Evolutionary conservation across 2,113 vertebrate genomes (phyloP), one percentile per base, ranked within the genome.

Genomic region (Okapia johnstoni): DNA sequence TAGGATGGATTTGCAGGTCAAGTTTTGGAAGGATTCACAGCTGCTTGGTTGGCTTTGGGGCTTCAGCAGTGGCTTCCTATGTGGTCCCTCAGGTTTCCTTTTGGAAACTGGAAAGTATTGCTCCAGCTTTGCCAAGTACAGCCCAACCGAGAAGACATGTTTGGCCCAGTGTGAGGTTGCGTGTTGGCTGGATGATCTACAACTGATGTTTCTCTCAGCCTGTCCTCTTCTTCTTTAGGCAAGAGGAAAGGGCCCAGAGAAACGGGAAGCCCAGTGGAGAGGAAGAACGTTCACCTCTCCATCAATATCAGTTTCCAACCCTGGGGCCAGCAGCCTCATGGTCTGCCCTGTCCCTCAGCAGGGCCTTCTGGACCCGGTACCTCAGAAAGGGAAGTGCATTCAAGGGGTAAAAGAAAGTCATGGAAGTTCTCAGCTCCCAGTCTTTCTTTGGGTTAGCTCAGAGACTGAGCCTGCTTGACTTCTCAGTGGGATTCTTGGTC

Each of bases 231-330:
- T 70, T 86, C 54, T 48, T 46, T 23, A 30, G 50, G 55, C 84
- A 88, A 54, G 46, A 95, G 81, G 50, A 96, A 26, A 88, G 54
- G 76, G 90, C 88, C 93, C 52, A 86, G 81, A 88, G 96, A 97
- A 98, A 97, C 43, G 55, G 76, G 85, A 97, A 94, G 88, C 96
- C 85, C 70, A 36, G 26, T 54, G 46, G 90, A 95, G 77, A 80
- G 83, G 57, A 84, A 88, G 94, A 96, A 97, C 91, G 83, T 96
- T 97, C 90, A 96, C 77, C 70, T 79, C 60, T 46, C 94, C 93
- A 91, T 96, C 89, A 97, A 95, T 97, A 98, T 1, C 26, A 2
- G 2, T 96, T 93, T 90, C 96, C 36, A 40, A 10, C 30, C 81
- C 43, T 73, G 70, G 30, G 36, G 80, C 55, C 77, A 77, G 90